These are phyloP conservation scores for Subanguina moxae DNA, from an alignment of 1,140 invertebrate genomes.

Conservation along the genomic window DNA sequence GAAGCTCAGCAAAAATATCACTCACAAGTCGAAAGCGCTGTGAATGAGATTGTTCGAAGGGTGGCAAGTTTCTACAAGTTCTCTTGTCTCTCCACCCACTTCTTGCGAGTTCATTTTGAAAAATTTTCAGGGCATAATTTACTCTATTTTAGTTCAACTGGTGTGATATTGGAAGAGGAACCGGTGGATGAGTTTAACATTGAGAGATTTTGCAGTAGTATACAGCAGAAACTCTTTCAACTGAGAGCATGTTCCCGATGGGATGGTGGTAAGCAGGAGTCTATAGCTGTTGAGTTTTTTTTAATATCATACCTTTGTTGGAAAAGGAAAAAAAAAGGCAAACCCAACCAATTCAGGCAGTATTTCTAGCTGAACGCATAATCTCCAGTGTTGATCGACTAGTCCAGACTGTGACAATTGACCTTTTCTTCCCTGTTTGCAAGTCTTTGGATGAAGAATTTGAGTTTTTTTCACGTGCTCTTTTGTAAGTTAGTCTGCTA, in stretches of 20 bases:
- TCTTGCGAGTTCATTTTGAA: neutral
- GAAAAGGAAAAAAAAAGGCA: too few relatives aligned
- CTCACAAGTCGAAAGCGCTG: neutral
- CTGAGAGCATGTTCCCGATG: neutral
- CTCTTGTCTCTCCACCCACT: neutral
- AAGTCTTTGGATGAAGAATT: neutral
- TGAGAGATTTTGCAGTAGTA: neutral
- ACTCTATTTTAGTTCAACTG: neutral
- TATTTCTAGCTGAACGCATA: constrained; percentile 13
- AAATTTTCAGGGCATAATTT: neutral
- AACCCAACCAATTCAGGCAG: constrained; percentile 5
- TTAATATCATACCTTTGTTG: too few relatives aligned
- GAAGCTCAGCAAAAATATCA: too few relatives aligned
- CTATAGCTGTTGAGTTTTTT: neutral
- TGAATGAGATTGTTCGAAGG: constrained; percentile 1
- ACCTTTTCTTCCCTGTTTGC: constrained; percentile 21
- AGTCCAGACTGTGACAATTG: neutral
- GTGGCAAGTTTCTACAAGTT: constrained; percentile 11
- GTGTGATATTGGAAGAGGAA: neutral
- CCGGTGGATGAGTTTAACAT: neutral
- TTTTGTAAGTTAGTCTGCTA: neutral
- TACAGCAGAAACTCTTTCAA: neutral
- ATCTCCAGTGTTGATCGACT: neutral
- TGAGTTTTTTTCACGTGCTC: constrained; percentile 1
- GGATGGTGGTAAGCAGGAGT: neutral